Base-by-base conservation (phyloP, 2,113 vertebrate species). In the Toxostoma redivivum region DNA sequence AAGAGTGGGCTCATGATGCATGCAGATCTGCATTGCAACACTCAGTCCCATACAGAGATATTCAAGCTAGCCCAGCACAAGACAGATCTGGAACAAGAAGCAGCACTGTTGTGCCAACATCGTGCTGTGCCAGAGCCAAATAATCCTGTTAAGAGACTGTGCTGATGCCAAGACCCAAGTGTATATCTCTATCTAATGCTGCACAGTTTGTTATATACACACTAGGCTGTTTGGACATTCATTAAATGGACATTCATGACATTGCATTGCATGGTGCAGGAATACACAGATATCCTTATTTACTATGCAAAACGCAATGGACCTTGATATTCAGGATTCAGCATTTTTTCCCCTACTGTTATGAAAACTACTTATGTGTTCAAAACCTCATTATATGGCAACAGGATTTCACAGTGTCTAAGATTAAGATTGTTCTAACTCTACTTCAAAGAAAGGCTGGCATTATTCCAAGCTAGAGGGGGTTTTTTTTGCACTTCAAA, bases 341-440 rank as follows among this genome's bases (percentile, higher is more conserved):
- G 40, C 74, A 15, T 42, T 88, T 92, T 91, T 92, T 94, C 71
- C 53, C 47, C 56, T 67, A 95, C 44, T 74, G 47, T 67, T 91
- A 77, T 2, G 24, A 93, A 93, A 95, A 83, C 11, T 69, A 91
- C 96, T 95, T 94, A 74, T 4, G 69, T 86, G 93, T 88, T 92
- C 50, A 96, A 92, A 95, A 93, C 64, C 48, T 95, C 93, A 95
- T 85, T 86, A 72, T 86, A 80, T 12, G 54, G 40, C 44, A 94
- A 70, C 27, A 51, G 80, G 91, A 95, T 93, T 95, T 42, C 93
- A 90, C 81, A 92, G 17, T 57, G 35, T 90, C 60, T 94, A 74
- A 88, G 51, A 94, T 88, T 94, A 92, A 80, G 30, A 70, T 69
- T 56, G 60, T 61, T 95, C 16, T 40, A 93, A 86, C 27, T 71